Base-by-base conservation (phyloP, 2,888 invertebrate genomes). In the Tenthredo livida region DNA sequence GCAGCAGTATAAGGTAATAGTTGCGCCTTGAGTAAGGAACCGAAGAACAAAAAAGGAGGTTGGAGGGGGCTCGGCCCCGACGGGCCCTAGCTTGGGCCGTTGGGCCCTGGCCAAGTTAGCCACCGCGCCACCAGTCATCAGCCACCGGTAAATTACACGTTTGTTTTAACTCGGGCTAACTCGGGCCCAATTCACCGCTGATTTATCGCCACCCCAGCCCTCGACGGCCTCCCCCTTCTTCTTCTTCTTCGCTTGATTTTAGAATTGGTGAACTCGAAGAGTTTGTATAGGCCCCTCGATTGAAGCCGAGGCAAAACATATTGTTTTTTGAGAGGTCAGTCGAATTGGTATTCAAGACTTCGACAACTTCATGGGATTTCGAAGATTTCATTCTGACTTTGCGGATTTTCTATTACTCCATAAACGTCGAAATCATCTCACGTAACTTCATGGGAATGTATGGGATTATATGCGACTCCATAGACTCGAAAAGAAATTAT, bases 111-210 rank as follows among this genome's bases (percentile, higher is more conserved):
- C 25, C 25, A 73, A 73, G 72, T 73, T 29, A 54, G 77, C 77
- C 54, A 77, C 54, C 77, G 47, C 37, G 77, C 77, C 54, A 54
- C 54, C 54, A 80, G 65, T 40, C 61, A 80, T 89, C 88, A 89
- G 92, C 92, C 91, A 92, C 92, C 90, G 92, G 89, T 92, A 92
- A 92, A 92, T 92, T 92, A 91, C 90, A 92, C 90, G 92, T 92
- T 92, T 91, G 91, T 91, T 92, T 91, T 89, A 90, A 89, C 85
- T 40, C 80, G 40, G 80, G 80, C 40, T 80, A 80, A 80, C 65
- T 80, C 80, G 80, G 61, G 40, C 33, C 80, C 70, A 70, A 67
- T 83, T 67, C 86, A 84, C 86, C 88, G 86, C 88, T 90, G 89
- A 91, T 91, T 91, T 90, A 91, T 90, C 88, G 90, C 86, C 61